Conservation (phyloP, 37 sponge, comb jelly and placozoan species). For the Axinella damicornis region DNA sequence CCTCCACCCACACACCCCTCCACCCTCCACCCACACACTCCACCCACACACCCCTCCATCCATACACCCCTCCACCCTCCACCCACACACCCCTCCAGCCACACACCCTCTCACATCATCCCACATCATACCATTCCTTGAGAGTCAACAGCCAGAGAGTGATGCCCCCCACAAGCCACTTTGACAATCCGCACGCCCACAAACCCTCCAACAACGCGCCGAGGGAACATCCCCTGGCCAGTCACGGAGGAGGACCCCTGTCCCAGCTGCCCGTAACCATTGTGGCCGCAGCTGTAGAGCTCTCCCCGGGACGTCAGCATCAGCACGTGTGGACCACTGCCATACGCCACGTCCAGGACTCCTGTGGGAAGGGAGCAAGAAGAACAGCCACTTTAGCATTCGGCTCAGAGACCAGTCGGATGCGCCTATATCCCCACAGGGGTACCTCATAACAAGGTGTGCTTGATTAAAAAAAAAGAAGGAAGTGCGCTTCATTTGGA, state of each 20-base stretch:
- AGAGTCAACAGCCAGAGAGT: constrained; percentile 71
- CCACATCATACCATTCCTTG: constrained; percentile 52
- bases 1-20: not conserved
- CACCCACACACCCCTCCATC: too few relatives aligned
- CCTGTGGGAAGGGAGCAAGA: too few relatives aligned
- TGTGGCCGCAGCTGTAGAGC: constrained; percentile 92
- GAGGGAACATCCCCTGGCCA: constrained; percentile 23
- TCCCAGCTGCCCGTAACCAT: constrained; percentile 88
- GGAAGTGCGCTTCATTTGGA: too few relatives aligned
- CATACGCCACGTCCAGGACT: constrained; percentile 62
- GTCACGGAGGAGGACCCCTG: constrained; percentile 38
- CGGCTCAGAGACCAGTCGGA: too few relatives aligned
- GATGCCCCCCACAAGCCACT: constrained; percentile 91
- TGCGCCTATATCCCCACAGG: too few relatives aligned
- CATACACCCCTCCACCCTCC: too few relatives aligned
- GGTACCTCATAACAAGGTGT: too few relatives aligned
- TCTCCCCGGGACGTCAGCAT: constrained; percentile 72
- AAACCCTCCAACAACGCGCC: constrained; percentile 30
- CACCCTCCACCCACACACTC: too few relatives aligned
- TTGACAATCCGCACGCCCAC: constrained; percentile 47
- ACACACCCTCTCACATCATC: not conserved
- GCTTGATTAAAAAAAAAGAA: too few relatives aligned
- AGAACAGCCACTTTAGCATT: too few relatives aligned
- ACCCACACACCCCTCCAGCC: not conserved
- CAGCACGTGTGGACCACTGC: constrained; percentile 89